These are phyloP conservation scores for Prionailurus viverrinus DNA, from an alignment of 2,113 vertebrate genomes.

Conservation along the genomic window DNA sequence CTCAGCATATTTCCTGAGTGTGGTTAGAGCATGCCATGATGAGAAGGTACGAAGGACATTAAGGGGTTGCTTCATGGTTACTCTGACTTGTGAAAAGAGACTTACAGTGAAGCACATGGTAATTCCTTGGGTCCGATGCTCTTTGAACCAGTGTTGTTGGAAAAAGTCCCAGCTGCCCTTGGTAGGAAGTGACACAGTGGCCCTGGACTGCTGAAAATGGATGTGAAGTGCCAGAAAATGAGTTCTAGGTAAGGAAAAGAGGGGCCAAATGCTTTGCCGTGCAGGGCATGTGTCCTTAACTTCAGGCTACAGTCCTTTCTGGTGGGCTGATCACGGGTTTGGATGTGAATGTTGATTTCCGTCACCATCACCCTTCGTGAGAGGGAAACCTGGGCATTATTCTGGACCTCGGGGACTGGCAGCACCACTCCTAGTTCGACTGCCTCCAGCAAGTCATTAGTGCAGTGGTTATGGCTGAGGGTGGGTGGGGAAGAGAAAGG, in stretches of 20 bases:
- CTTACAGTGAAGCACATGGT: not conserved
- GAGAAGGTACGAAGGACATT: not conserved
- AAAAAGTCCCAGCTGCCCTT: not conserved
- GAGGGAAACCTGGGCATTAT: not conserved
- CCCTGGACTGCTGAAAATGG: not conserved
- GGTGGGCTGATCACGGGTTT: not conserved
- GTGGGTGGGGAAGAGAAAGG: not conserved
- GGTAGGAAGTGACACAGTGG: not conserved
- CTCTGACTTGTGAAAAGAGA: not conserved
- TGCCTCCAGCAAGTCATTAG: not conserved
- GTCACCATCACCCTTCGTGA: not conserved
- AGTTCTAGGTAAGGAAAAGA: not conserved
- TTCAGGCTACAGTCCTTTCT: not conserved
- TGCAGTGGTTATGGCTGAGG: not conserved
- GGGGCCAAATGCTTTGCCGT: too few species aligned
- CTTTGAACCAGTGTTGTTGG: not conserved
- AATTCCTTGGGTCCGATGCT: not conserved
- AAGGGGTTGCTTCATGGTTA: not conserved
- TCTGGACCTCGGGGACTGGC: not conserved
- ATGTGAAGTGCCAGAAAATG: not conserved
- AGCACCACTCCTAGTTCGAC: not conserved
- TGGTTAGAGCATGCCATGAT: not conserved
- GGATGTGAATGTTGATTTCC: not conserved
- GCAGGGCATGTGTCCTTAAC: not conserved
- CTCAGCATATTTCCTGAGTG: not conserved